Evolutionary conservation across 1,140 invertebrate species (phyloP).

Genomic region (Pseudomyrmex concolor): DNA sequence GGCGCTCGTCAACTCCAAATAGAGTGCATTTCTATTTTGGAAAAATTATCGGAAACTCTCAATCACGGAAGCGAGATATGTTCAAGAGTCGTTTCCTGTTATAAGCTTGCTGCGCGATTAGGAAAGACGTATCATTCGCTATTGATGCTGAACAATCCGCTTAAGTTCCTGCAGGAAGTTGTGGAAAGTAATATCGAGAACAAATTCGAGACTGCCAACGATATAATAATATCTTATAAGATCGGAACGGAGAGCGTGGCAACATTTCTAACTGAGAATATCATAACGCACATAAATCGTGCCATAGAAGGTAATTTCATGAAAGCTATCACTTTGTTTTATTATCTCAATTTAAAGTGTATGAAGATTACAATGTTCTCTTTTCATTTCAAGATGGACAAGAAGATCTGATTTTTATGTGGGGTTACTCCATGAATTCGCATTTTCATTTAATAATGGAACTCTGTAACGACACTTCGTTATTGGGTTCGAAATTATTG

Average conservation of each 20-base stretch:
- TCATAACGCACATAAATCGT: constrained; percentile 82
- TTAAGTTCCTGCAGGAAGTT: constrained; percentile 85
- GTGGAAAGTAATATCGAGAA: constrained; percentile 85
- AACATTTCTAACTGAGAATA: constrained; percentile 83
- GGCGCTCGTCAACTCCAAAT: constrained; percentile 73
- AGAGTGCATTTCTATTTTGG: constrained; percentile 76
- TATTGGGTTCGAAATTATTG: constrained; percentile 80
- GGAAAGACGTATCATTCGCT: constrained; percentile 86
- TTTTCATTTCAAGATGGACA: constrained; percentile 71
- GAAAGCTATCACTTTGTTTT: constrained; percentile 24
- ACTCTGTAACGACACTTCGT: constrained; percentile 80
- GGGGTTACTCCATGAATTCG: constrained; percentile 84
- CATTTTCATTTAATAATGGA: constrained; percentile 83
- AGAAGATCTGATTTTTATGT: constrained; percentile 83
- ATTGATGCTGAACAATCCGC: constrained; percentile 84
- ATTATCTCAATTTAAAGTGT: constrained; percentile 2
- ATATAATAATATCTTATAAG: constrained; percentile 85
- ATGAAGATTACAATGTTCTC: constrained; percentile 9
- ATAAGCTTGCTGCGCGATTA: constrained; percentile 85
- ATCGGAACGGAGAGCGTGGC: constrained; percentile 82
- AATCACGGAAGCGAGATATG: constrained; percentile 85
- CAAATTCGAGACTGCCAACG: constrained; percentile 86
- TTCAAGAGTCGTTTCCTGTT: constrained; percentile 85
- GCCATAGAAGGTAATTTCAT: constrained; percentile 81
- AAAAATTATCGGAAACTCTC: constrained; percentile 76